Evolutionary conservation across 2,888 invertebrate species (phyloP).

Genomic region (Nudaria mundana): DNA sequence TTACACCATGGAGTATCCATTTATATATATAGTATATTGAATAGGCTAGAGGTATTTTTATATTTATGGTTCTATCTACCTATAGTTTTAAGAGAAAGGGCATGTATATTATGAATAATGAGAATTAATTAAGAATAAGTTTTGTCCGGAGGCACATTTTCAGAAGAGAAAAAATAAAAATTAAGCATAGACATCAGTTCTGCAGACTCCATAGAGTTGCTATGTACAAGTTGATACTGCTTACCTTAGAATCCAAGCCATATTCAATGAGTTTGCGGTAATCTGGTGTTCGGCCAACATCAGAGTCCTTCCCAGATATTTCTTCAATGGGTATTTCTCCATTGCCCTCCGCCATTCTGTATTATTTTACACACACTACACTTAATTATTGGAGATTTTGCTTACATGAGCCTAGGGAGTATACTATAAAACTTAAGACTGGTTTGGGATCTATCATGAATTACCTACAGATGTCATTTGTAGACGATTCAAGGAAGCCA

Average conservation of each 20-base stretch:
- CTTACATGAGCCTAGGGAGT: slow-evolving; percentile 30
- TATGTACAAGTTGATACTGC: slow-evolving; percentile 21
- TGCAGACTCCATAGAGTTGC: background rate
- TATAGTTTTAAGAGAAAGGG: background rate
- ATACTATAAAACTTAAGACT: slow-evolving; percentile 32
- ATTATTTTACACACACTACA: slow-evolving; percentile 67
- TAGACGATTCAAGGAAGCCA: slow-evolving; percentile 67
- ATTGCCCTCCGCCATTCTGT: slow-evolving; percentile 92
- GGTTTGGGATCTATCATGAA: slow-evolving; percentile 48
- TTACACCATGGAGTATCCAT: no score
- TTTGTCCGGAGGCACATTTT: background rate
- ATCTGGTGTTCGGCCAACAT: slow-evolving; percentile 91
- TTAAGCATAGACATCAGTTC: background rate
- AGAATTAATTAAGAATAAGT: background rate
- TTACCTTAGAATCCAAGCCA: slow-evolving; percentile 96
- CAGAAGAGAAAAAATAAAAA: background rate
- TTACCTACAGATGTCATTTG: slow-evolving; percentile 68
- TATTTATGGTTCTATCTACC: no score
- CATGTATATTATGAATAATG: background rate
- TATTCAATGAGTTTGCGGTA: slow-evolving; percentile 97
- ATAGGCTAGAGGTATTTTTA: no score
- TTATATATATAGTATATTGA: no score
- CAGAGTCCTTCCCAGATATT: slow-evolving; percentile 84
- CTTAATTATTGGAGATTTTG: slow-evolving; percentile 32
- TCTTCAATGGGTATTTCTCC: slow-evolving; percentile 91